phyloP scores from a whole-genome alignment of 2,888 invertebrate genomes.

The Chelonus formosanus region DNA sequence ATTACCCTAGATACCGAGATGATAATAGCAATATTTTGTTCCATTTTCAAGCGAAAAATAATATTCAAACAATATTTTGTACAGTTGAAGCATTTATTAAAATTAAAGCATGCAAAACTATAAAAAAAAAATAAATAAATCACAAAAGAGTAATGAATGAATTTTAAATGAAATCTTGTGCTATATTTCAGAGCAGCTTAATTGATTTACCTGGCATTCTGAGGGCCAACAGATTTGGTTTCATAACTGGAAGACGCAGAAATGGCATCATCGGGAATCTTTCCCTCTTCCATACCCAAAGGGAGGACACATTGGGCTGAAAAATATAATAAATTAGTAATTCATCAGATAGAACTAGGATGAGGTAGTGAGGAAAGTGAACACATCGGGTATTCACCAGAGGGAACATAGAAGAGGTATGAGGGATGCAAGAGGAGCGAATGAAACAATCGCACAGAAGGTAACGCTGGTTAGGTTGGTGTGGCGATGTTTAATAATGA shows the following conservation, averaged over 20 bases:
- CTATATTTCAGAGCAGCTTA: neutral
- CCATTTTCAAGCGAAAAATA: too few species aligned
- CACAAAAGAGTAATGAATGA: neutral
- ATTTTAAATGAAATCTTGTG: neutral
- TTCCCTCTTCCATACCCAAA: constrained; percentile 88
- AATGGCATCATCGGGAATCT: constrained; percentile 85
- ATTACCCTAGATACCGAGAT: too few species aligned
- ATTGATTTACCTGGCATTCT: constrained; percentile 80
- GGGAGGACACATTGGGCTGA: constrained; percentile 76
- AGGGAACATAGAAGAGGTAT: neutral
- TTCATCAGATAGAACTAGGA: too few species aligned
- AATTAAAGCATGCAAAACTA: too few species aligned
- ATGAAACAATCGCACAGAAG: constrained; percentile 27
- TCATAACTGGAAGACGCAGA: constrained; percentile 88
- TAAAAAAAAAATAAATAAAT: neutral
- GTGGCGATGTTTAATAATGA: constrained; percentile 32
- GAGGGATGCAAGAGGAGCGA: neutral
- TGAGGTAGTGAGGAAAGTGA: neutral
- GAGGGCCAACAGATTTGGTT: constrained; percentile 85
- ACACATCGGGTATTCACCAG: too few species aligned
- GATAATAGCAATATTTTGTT: too few species aligned
- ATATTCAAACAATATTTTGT: too few species aligned
- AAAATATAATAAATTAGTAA: too few species aligned
- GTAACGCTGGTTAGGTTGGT: constrained; percentile 13
- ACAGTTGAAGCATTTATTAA: too few species aligned